Percentiles rank a stretch among this genome's conserved stretches.
Evolutionary conservation across 2,113 vertebrate genomes (phyloP).

Genomic region (Toxostoma redivivum): DNA sequence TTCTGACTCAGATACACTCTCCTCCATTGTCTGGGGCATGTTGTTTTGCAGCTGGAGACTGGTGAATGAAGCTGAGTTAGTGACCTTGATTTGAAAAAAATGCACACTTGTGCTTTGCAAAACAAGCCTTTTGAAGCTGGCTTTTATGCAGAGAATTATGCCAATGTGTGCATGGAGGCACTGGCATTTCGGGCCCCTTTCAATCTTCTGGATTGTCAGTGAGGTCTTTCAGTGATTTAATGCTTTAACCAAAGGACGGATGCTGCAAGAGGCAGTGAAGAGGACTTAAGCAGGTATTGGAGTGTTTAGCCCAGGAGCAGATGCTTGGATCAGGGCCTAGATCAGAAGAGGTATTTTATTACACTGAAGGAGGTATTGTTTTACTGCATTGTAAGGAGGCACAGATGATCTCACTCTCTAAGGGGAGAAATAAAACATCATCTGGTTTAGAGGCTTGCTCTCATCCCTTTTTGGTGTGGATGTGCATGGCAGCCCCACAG

Average conservation of each 20-base stretch:
- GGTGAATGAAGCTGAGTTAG: slow-evolving; percentile 48
- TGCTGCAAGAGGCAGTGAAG: slow-evolving; percentile 1
- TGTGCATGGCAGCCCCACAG: not conserved
- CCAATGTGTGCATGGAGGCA: not conserved
- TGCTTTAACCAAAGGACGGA: not conserved
- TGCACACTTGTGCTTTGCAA: not conserved
- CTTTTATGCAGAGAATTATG: slow-evolving; percentile 35
- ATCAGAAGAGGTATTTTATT: not conserved
- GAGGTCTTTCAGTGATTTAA: not conserved
- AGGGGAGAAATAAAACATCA: not conserved
- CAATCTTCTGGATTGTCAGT: not conserved
- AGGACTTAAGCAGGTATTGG: slow-evolving; percentile 29
- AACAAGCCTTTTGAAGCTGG: slow-evolving; percentile 23
- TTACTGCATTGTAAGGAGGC: not conserved
- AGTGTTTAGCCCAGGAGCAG: not conserved
- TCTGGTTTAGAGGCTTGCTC: not conserved
- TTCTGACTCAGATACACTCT: not conserved
- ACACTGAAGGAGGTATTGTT: not conserved
- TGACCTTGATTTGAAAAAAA: slow-evolving; percentile 16
- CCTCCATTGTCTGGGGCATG: not conserved
- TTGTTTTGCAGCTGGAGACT: slow-evolving; percentile 47
- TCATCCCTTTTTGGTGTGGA: not conserved
- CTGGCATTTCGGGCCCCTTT: slow-evolving; percentile 11
- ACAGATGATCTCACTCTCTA: not conserved
- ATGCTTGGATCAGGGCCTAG: slow-evolving; percentile 28